Evolutionary conservation across 2,113 vertebrate species (phyloP).

Genomic region (human (Homo sapiens)): DNA sequence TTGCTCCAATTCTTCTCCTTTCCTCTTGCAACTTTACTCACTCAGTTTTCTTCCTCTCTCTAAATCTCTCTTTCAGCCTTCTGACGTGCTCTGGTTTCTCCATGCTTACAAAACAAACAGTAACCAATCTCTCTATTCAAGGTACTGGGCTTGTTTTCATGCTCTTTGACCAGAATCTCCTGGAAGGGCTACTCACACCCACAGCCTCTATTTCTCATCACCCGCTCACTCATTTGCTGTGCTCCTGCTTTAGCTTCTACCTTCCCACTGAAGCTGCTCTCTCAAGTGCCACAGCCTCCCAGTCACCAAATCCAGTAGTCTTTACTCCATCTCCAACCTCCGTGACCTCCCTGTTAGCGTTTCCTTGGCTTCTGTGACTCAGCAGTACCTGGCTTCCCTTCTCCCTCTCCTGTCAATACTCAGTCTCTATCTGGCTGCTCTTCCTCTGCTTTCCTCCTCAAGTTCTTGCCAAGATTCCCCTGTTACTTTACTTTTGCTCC

Average conservation of each 20-base stretch:
- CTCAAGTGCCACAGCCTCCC: neutral
- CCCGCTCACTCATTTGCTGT: neutral
- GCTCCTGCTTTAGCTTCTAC: neutral
- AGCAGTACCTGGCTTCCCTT: slow-evolving; percentile 1
- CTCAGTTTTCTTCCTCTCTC: neutral
- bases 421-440: slow-evolving; percentile 41
- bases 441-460: slow-evolving; percentile 56
- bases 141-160: neutral
- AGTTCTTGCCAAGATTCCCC: slow-evolving; percentile 58
- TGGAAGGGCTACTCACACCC: neutral
- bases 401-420: slow-evolving; percentile 46
- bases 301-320: neutral
- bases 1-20: neutral
- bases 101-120: neutral
- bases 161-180: neutral
- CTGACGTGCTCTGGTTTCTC: neutral
- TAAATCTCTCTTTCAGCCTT: neutral
- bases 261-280: neutral
- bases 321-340: neutral
- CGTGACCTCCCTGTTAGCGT: neutral
- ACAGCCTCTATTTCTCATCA: neutral
- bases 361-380: neutral
- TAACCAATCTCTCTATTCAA: neutral
- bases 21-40: neutral
- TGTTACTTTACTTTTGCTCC: slow-evolving; percentile 60